Percentiles rank a stretch among this genome's conserved stretches.
These are phyloP conservation scores for Zoanthus sansibaricus DNA, from an alignment of 92 coral and sea anemone species.

Conservation along the genomic window DNA sequence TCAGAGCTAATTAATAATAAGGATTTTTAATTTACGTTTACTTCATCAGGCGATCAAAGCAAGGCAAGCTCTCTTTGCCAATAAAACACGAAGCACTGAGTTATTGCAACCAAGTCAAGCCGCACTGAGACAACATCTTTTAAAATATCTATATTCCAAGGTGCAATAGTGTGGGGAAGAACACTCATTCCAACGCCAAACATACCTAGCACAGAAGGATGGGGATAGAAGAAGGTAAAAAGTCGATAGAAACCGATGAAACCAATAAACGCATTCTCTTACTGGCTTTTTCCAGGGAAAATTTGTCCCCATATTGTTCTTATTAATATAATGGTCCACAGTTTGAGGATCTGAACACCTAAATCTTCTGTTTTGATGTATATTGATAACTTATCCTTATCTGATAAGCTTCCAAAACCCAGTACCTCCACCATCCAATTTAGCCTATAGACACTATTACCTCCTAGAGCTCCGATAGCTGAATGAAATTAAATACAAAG, in stretches of 20 bases:
- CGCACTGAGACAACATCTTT: constrained; percentile 8
- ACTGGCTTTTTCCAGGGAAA: constrained; percentile 53
- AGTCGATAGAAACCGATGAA: not conserved
- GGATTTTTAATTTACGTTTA: not conserved
- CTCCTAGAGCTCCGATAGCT: constrained; percentile 44
- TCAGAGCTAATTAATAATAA: too few relatives aligned
- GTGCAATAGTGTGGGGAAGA: constrained; percentile 6
- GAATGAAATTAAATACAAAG: constrained; percentile 60
- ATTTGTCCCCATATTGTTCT: not conserved
- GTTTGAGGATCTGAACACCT: constrained; percentile 26
- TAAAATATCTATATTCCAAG: not conserved
- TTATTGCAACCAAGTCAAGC: constrained; percentile 13
- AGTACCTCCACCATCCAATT: constrained; percentile 19
- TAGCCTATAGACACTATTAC: constrained; percentile 15
- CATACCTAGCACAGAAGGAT: constrained; percentile 21
- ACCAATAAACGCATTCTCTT: constrained; percentile 30
- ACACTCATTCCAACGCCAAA: constrained; percentile 4
- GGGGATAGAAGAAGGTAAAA: constrained; percentile 33
- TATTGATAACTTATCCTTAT: constrained; percentile 36
- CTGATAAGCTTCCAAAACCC: not conserved
- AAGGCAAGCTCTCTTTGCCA: not conserved
- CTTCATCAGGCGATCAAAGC: not conserved
- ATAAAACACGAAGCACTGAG: not conserved
- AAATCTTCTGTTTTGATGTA: constrained; percentile 35
- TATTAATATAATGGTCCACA: constrained; percentile 35